These are phyloP conservation scores for Clarias platycephalus DNA, from an alignment of 2,797 vertebrate species.

Conservation along the genomic window DNA sequence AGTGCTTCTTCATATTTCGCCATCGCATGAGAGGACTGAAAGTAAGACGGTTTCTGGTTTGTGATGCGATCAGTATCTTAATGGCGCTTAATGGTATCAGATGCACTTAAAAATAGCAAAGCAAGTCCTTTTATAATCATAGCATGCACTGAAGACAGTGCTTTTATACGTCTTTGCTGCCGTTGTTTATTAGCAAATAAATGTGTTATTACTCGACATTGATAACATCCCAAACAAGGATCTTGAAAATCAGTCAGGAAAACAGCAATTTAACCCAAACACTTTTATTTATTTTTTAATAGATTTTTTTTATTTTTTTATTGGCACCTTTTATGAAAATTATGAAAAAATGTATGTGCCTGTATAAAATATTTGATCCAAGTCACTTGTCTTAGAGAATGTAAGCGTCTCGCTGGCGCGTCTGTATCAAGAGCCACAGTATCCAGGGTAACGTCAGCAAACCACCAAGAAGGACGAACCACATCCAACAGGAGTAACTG, in stretches of 20 bases:
- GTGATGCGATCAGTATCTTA: constrained; percentile 19
- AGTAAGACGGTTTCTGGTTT: constrained; percentile 5
- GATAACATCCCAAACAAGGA: background rate
- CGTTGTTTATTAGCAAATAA: background rate
- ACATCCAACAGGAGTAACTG: too few relatives aligned
- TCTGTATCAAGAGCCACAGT: too few relatives aligned
- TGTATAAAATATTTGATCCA: background rate
- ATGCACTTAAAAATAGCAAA: constrained; percentile 15
- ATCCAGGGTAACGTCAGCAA: too few relatives aligned
- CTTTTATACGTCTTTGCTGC: background rate
- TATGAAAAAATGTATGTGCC: background rate
- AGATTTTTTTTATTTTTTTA: background rate
- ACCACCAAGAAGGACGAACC: too few relatives aligned
- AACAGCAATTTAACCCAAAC: background rate
- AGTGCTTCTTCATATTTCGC: constrained; percentile 8
- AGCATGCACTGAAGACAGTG: background rate
- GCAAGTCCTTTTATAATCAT: constrained; percentile 10
- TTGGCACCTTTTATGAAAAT: background rate
- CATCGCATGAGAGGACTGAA: constrained; percentile 12
- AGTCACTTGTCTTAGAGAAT: background rate
- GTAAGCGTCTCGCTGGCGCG: too few relatives aligned
- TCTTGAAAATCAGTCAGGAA: background rate
- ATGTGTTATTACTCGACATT: background rate
- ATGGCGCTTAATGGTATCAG: constrained; percentile 7
- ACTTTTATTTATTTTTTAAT: background rate